Conservation (phyloP, 2,797 vertebrate genomes). For the Siniperca obscura region DNA sequence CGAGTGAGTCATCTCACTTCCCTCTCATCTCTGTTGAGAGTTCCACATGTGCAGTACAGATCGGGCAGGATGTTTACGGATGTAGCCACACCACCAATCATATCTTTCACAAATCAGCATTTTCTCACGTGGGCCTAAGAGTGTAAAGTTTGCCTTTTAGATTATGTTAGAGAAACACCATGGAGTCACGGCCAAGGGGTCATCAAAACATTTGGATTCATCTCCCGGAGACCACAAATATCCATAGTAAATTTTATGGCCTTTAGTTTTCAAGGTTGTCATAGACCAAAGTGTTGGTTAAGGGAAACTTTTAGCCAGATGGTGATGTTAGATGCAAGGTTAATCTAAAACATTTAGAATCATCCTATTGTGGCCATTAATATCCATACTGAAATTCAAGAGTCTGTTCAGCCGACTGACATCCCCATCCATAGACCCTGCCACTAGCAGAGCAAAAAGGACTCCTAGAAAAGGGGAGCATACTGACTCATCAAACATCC, state of each 20-base stretch:
- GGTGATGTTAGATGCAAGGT: too few species aligned
- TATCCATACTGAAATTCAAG: background rate
- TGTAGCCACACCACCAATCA: too few species aligned
- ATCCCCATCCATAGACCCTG: background rate
- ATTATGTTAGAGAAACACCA: too few species aligned
- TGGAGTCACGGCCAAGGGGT: background rate
- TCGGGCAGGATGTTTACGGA: too few species aligned
- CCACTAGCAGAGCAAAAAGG: conserved; percentile 11
- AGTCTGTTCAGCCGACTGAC: background rate
- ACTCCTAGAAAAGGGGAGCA: conserved; percentile 8
- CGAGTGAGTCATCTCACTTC: too few species aligned
- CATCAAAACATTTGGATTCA: background rate
- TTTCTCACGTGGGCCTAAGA: too few species aligned
- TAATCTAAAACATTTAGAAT: too few species aligned
- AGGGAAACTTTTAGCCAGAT: background rate
- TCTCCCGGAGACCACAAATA: background rate
- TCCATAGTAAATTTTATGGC: background rate
- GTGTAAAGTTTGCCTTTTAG: too few species aligned
- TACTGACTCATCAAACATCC: conserved; percentile 38
- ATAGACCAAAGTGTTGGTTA: background rate
- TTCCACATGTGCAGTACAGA: too few species aligned
- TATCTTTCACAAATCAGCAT: too few species aligned
- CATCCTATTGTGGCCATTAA: conserved; percentile 11
- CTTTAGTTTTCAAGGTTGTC: background rate
- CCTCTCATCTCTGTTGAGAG: too few species aligned